Percentiles rank a stretch among this genome's conserved stretches.
phyloP scores from a whole-genome alignment of 2,113 vertebrate species.

The Crotalus tigris region DNA sequence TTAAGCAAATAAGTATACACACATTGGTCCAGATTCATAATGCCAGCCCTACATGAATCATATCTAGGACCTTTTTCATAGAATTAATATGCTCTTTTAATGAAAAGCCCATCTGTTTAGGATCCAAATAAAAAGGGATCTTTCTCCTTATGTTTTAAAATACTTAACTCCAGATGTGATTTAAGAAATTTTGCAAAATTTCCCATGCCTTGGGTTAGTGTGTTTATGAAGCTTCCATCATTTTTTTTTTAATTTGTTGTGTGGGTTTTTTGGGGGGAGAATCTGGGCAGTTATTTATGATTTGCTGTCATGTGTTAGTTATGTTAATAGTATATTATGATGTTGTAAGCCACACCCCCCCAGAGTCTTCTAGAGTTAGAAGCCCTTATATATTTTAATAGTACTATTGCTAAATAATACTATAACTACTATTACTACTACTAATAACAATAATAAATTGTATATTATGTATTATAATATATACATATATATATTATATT shows the following conservation, averaged over 20 bases:
- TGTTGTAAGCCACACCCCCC: background rate
- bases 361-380: background rate
- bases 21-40: background rate
- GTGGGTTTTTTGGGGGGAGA: background rate
- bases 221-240: background rate
- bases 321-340: background rate
- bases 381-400: background rate
- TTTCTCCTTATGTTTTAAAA: background rate
- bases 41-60: background rate
- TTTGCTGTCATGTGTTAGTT: background rate
- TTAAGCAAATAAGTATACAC: background rate
- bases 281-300: background rate
- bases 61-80: background rate
- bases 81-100: background rate
- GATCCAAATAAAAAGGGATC: background rate
- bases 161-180: background rate
- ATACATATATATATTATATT: too few relatives aligned
- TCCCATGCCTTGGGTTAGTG: background rate
- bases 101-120: background rate
- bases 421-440: background rate
- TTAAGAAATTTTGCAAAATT: background rate
- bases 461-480: background rate
- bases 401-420: background rate
- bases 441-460: too few relatives aligned
- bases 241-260: background rate